These are phyloP conservation scores for Cantharis flavilabris DNA, from an alignment of 2,888 invertebrate species.

Conservation along the genomic window DNA sequence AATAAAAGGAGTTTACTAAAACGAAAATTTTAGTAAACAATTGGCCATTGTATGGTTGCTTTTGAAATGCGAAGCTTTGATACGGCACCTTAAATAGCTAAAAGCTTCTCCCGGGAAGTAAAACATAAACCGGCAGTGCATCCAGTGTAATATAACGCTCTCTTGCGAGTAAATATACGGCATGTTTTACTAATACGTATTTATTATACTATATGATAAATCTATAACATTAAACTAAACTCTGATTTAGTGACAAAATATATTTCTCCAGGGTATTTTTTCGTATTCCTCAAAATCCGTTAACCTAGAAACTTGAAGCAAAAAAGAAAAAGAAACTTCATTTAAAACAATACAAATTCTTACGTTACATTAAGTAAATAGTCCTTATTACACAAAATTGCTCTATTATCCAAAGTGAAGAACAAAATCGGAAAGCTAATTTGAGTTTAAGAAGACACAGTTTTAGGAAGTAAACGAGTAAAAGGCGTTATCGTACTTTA, in stretches of 20 bases:
- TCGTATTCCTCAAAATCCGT: not conserved
- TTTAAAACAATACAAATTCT: not conserved
- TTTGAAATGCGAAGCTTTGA: not conserved
- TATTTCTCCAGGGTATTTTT: not conserved
- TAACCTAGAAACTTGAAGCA: not conserved
- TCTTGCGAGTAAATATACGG: slow-evolving; percentile 8
- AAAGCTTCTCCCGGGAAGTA: not conserved
- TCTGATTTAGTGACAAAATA: slow-evolving; percentile 2
- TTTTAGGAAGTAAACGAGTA: not conserved
- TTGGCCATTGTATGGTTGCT: slow-evolving; percentile 1
- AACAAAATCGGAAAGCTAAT: not conserved
- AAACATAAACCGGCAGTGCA: slow-evolving; percentile 10
- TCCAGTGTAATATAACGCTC: slow-evolving; percentile 4
- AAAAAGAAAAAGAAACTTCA: not conserved
- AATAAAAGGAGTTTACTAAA: slow-evolving; percentile 10
- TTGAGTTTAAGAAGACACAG: not conserved
- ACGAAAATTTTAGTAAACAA: slow-evolving; percentile 10
- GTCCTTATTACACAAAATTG: not conserved
- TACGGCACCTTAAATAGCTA: slow-evolving; percentile 7
- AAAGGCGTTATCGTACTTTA: not conserved
- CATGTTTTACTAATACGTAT: slow-evolving; percentile 8
- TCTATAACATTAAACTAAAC: not conserved
- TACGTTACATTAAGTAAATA: not conserved
- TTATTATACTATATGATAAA: slow-evolving; percentile 10
- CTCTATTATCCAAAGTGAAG: not conserved